These are phyloP conservation scores for Tubiluchus corallicola DNA, from an alignment of 2,888 invertebrate species.

Conservation along the genomic window DNA sequence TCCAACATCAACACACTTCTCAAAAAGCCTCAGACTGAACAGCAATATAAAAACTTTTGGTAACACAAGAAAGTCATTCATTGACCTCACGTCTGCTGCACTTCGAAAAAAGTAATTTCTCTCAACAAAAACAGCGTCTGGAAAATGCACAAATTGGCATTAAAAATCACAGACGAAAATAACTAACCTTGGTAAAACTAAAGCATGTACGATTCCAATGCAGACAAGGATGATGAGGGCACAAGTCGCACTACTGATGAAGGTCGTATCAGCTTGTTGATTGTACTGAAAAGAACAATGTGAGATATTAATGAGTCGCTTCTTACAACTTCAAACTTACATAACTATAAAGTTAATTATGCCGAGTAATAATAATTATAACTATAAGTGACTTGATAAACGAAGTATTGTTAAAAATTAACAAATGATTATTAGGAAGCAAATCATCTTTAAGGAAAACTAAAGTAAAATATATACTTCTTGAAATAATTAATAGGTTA, in stretches of 20 bases:
- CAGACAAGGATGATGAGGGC: conserved; percentile 53
- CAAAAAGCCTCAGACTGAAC: no score
- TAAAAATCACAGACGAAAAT: not conserved
- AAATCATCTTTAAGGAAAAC: conserved; percentile 7
- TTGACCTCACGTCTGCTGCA: no score
- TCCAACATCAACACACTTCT: no score
- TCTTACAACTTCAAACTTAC: no score
- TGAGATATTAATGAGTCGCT: no score
- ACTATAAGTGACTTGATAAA: no score
- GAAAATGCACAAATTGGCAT: conserved; percentile 5
- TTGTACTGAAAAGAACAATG: conserved; percentile 51
- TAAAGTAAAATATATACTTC: not conserved
- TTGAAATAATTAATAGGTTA: conserved; percentile 4
- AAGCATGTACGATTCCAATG: conserved; percentile 53
- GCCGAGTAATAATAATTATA: no score
- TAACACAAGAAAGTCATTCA: no score
- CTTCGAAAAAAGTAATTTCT: no score
- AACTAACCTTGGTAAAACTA: conserved; percentile 48
- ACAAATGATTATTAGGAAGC: not conserved
- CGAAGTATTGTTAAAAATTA: not conserved
- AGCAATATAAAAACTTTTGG: no score
- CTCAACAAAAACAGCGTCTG: conserved; percentile 1
- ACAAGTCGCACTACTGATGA: conserved; percentile 51
- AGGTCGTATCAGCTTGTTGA: conserved; percentile 62
- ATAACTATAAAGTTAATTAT: no score